Evolutionary conservation across 1,140 invertebrate genomes (phyloP).

Genomic region (Pteromalus puparum): DNA sequence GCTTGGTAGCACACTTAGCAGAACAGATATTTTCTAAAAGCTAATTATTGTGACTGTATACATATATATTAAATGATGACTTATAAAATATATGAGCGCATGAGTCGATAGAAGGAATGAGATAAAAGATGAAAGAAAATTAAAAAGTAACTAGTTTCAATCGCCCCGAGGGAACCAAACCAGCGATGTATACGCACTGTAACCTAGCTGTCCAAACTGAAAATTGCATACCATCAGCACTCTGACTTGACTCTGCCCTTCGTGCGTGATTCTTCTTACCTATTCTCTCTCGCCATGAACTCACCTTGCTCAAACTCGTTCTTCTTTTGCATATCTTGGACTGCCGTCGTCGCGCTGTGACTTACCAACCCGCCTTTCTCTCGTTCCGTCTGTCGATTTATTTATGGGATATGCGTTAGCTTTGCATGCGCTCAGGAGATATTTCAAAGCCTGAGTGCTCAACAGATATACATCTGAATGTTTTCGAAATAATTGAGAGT

Average conservation of each 20-base stretch:
- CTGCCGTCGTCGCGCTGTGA: background rate
- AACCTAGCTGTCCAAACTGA: background rate
- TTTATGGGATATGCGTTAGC: conserved; percentile 13
- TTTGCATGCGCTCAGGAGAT: background rate
- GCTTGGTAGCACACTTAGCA: no score
- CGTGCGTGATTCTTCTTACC: conserved; percentile 21
- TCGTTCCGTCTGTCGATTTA: conserved; percentile 18
- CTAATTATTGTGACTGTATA: no score
- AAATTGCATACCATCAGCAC: background rate
- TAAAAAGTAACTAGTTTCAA: background rate
- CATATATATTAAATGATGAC: no score
- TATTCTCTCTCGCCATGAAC: background rate
- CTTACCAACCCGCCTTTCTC: conserved; percentile 11
- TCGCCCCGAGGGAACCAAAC: background rate
- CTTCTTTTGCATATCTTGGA: conserved; percentile 31
- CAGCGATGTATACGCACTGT: background rate
- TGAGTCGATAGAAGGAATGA: no score
- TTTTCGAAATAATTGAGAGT: no score
- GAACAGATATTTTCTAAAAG: no score
- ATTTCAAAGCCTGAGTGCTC: background rate
- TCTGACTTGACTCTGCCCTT: background rate
- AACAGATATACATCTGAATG: background rate
- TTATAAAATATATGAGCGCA: no score
- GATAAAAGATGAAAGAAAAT: no score
- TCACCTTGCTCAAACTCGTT: conserved; percentile 7